phyloP scores from a whole-genome alignment of 2,888 invertebrate genomes.

The Idaea biselata region DNA sequence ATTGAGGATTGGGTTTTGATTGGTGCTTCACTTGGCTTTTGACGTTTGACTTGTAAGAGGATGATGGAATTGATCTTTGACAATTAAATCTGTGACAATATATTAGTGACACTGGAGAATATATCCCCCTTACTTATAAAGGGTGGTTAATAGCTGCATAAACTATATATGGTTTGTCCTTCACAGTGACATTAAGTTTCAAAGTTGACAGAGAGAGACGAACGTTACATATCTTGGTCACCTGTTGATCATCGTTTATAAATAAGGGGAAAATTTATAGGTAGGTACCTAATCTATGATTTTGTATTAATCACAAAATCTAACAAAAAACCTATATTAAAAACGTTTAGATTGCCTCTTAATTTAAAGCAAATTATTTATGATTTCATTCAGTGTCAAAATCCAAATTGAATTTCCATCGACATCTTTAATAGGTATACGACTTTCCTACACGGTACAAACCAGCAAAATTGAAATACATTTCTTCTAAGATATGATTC shows the following conservation, averaged over 20 bases:
- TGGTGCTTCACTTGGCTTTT: not conserved
- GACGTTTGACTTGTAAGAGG: not conserved
- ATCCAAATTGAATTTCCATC: not conserved
- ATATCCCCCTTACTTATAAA: too few relatives aligned
- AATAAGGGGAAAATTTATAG: too few relatives aligned
- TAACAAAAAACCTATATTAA: too few relatives aligned
- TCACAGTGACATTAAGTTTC: too few relatives aligned
- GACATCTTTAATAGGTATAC: not conserved
- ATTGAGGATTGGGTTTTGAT: not conserved
- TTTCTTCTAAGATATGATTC: not conserved
- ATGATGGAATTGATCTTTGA: not conserved
- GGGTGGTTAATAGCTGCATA: too few relatives aligned
- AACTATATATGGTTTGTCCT: too few relatives aligned
- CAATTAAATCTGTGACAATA: not conserved
- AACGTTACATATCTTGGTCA: too few relatives aligned
- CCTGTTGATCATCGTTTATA: too few relatives aligned
- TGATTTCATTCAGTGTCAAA: not conserved
- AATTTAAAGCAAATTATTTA: not conserved
- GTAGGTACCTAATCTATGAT: too few relatives aligned
- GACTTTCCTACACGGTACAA: not conserved
- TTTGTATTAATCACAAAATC: too few relatives aligned
- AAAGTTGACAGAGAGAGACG: too few relatives aligned
- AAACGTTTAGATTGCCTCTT: not conserved
- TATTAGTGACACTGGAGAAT: not conserved
- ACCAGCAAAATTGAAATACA: not conserved